A percentile compares a stretch with the other conserved stretches of the same genome.
Conservation (phyloP, 1,140 invertebrate genomes). For the Drosophila setifemur region DNA sequence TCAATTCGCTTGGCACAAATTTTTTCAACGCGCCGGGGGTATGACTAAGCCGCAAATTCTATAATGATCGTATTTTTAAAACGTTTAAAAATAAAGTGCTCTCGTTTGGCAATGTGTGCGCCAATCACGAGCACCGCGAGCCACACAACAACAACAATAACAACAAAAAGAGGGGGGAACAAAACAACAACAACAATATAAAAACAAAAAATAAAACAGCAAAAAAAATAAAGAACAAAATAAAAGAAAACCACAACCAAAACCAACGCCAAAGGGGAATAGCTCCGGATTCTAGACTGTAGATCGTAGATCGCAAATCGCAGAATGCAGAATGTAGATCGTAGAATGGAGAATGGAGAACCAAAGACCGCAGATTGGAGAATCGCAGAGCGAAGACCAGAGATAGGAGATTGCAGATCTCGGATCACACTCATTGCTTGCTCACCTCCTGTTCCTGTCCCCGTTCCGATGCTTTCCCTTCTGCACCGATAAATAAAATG, state of each 20-base stretch:
- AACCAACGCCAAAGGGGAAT: background rate
- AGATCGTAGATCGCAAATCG: background rate
- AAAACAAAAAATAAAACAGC: background rate
- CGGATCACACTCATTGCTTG: slow-evolving; percentile 34
- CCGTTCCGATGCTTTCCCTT: slow-evolving; percentile 9
- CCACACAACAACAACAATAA: background rate
- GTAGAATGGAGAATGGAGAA: too few species aligned
- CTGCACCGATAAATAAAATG: too few species aligned
- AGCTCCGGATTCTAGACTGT: background rate
- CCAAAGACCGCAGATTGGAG: background rate
- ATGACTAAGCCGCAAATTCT: slow-evolving; percentile 76
- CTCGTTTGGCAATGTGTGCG: slow-evolving; percentile 78
- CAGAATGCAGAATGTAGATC: background rate
- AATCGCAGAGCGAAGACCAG: background rate
- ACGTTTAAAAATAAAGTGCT: slow-evolving; percentile 80
- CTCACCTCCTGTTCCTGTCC: too few species aligned
- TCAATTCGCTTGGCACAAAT: slow-evolving; percentile 62
- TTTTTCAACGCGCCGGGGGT: slow-evolving; percentile 43
- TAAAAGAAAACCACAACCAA: background rate
- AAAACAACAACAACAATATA: too few species aligned
- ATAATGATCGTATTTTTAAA: slow-evolving; percentile 78
- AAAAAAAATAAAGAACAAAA: background rate
- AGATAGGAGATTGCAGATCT: background rate
- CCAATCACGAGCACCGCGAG: slow-evolving; percentile 65
- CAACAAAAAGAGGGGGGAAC: too few species aligned